Evolutionary conservation across 2,888 invertebrate species (phyloP), one percentile per base, ranked within the genome.

Genomic region (Campopleginae sp.): DNA sequence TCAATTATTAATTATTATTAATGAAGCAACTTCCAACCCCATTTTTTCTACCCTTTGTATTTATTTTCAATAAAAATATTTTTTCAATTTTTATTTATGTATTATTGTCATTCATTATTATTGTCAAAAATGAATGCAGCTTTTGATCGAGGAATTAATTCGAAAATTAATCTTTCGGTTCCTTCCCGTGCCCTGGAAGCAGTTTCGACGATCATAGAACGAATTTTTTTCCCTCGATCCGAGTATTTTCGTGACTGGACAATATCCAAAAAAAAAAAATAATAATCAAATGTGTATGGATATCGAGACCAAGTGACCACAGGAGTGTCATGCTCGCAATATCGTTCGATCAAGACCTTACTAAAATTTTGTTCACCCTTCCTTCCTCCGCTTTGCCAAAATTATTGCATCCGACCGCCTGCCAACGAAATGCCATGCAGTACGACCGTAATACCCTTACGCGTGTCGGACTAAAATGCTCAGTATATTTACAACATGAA

Each of bases 401-500:
- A 79, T 70, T 70, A 79, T 79, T 79, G 79, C 61, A 33, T 61
- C 70, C 46, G 44, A 61, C 70, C 79, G 79, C 79, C 70, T 71
- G 79, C 79, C 79, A 79, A 44, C 46, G 51, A 42, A 58, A 79
- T 71, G 38, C 70, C 63, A n/a, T n/a, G n/a, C n/a, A 63, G 42
- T 17, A 71, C 42, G 51, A 33, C 58, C 27, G 79, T 80, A 80
- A 80, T 80, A 80, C 42, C 71, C 63, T 71, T 48, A 63, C 71
- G 31, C 71, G 63, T 17, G 23, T 27, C 63, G 46, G 38, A 63
- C 71, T 51, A 61, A 79, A 61, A 71, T 63, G 33, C 19, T 19
- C 46, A 33, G 10, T 58, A 17, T 65, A 78, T 31, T 54, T 63
- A 72, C 44, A 61, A 31, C 12, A 46, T 31, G n/a, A 54, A 17